Base-by-base conservation (phyloP, 2,888 invertebrate species). In the Encarsia formosa region DNA sequence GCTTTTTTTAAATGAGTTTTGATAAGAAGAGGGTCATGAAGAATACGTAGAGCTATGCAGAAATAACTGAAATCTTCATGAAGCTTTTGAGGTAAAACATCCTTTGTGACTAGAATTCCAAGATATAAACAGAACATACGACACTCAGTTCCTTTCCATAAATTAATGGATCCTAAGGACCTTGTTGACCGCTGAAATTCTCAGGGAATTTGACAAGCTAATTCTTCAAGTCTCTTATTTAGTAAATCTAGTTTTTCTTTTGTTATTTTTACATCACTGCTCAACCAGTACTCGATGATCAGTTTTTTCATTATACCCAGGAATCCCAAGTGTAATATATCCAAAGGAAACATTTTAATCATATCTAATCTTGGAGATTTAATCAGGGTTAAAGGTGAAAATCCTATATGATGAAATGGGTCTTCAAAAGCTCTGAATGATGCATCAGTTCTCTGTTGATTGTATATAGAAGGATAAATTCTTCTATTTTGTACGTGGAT, bases 361-460 rank as follows among this genome's bases (percentile, higher is more conserved):
- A 61, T 46, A 26, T 50, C 51, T 38, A 59, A 48, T 43, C 48
- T n/a, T 13, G 51, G 50, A n/a, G n/a, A n/a, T n/a, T 38, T 9
- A 9, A 43, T 34, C 22, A 4, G n/a, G n/a, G 58, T 40, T 9
- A 48, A 38, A 19, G 47, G 52, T 18, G 19, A 15, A n/a, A 46
- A 46, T 34, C 34, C 35, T 35, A 55, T 55, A 34, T 58, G 55
- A 26, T 53, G 52, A 18, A n/a, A n/a, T 22, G 39, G 15, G 23
- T 55, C 26, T 34, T 22, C 31, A 34, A 26, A 22, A n/a, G 24
- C 31, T 24, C 26, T 19, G n/a, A 57, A 52, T 20, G 49, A 44
- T 47, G 29, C 23, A 53, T 59, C 59, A 5, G 44, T 53, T 47
- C 56, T 39, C 15, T 29, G 9, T 13, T 40, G 9, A 16, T 11